phyloP scores from a whole-genome alignment of 2,888 invertebrate species.

The Pseudococcus viburni region DNA sequence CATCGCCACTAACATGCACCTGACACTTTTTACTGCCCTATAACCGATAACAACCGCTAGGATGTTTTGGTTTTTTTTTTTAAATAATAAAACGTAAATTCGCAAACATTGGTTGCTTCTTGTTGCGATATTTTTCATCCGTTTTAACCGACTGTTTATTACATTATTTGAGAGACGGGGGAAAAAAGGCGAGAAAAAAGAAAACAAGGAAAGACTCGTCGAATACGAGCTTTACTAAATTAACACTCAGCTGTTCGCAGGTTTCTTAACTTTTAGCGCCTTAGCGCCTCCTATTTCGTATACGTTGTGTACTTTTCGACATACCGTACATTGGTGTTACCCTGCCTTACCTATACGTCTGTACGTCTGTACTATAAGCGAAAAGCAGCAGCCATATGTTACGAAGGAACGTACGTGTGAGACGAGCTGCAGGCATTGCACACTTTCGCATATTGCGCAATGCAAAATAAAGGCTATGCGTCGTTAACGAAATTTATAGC shows the following conservation, averaged over 20 bases:
- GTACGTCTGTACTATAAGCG: no score
- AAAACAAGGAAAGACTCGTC: not conserved
- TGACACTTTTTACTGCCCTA: slow-evolving; percentile 66
- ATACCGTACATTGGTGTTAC: not conserved
- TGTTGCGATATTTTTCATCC: slow-evolving; percentile 26
- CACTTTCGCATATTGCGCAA: slow-evolving; percentile 48
- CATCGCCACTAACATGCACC: slow-evolving; percentile 65
- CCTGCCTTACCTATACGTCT: not conserved
- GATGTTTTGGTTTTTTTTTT: slow-evolving; percentile 58
- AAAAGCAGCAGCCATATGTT: slow-evolving; percentile 13
- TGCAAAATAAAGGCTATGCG: slow-evolving; percentile 60
- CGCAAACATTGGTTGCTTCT: slow-evolving; percentile 51
- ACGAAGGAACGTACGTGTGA: slow-evolving; percentile 11
- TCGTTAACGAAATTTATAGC: slow-evolving; percentile 64
- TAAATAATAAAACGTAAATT: slow-evolving; percentile 66
- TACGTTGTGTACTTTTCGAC: slow-evolving; percentile 23
- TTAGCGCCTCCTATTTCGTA: slow-evolving; percentile 21
- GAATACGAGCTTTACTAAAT: slow-evolving; percentile 1
- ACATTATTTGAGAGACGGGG: not conserved
- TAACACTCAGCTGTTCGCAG: slow-evolving; percentile 13
- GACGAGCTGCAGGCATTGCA: slow-evolving; percentile 55
- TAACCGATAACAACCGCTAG: slow-evolving; percentile 66
- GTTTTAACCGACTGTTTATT: slow-evolving; percentile 29
- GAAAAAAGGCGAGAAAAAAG: not conserved
- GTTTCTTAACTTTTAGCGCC: not conserved